Evolutionary conservation across 1,140 invertebrate species (phyloP).

Genomic region (Camponotus floridanus): DNA sequence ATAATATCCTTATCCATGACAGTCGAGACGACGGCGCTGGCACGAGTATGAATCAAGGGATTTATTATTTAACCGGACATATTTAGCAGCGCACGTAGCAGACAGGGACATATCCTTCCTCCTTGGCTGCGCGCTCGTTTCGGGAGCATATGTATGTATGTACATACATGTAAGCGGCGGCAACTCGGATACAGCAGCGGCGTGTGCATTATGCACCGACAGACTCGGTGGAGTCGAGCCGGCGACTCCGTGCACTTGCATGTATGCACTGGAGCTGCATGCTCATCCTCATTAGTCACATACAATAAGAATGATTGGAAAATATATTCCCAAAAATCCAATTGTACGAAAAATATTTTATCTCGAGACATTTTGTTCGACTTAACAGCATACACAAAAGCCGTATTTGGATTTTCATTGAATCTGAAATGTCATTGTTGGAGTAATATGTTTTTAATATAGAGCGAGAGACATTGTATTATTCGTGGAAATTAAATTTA

Average conservation of each 20-base stretch:
- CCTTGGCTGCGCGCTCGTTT: neutral
- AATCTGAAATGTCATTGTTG: too few species aligned
- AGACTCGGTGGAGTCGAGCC: slow-evolving; percentile 36
- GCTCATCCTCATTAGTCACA: slow-evolving; percentile 35
- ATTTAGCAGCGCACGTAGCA: slow-evolving; percentile 54
- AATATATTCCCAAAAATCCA: neutral
- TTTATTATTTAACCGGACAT: slow-evolving; percentile 59
- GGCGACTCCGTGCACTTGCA: slow-evolving; percentile 12
- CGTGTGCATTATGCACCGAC: slow-evolving; percentile 55
- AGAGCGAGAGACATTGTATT: neutral
- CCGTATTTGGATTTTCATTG: neutral
- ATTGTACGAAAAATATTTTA: neutral
- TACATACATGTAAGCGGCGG: neutral
- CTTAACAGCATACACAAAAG: neutral
- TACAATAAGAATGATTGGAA: neutral
- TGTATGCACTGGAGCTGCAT: slow-evolving; percentile 17
- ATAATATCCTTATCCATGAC: slow-evolving; percentile 16
- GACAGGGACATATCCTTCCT: slow-evolving; percentile 42
- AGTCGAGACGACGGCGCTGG: slow-evolving; percentile 11
- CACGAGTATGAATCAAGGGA: slow-evolving; percentile 43
- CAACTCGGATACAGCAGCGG: slow-evolving; percentile 43
- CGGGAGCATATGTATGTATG: neutral
- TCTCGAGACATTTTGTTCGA: neutral
- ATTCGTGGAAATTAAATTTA: neutral
- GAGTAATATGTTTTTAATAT: neutral